Evolutionary conservation across 2,113 vertebrate genomes (phyloP).

Genomic region (Eubucco bourcierii): DNA sequence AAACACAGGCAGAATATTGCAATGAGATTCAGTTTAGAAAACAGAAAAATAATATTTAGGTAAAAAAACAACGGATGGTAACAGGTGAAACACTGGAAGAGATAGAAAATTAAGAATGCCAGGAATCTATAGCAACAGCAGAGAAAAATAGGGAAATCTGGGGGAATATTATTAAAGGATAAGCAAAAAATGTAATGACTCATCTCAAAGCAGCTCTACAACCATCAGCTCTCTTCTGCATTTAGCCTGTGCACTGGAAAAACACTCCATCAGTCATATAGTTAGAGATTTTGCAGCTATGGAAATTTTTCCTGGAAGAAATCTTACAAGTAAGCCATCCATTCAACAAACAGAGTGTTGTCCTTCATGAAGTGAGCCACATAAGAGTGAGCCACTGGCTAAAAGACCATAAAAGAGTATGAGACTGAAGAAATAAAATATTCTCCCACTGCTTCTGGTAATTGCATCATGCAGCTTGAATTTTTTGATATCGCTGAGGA

Average conservation of each 20-base stretch:
- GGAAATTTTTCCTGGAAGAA: not conserved
- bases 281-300: not conserved
- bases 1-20: constrained; percentile 47
- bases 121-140: not conserved
- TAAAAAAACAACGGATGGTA: not conserved
- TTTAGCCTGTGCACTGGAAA: not conserved
- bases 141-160: not conserved
- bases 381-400: not conserved
- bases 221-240: not conserved
- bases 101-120: not conserved
- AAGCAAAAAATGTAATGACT: not conserved
- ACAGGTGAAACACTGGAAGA: constrained; percentile 1
- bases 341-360: not conserved
- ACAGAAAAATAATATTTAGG: constrained; percentile 16
- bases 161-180: not conserved
- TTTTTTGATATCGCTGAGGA: constrained; percentile 6
- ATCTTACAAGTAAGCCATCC: not conserved
- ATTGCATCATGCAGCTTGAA: constrained; percentile 7
- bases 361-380: constrained; percentile 16
- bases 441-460: constrained; percentile 32
- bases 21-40: constrained; percentile 37
- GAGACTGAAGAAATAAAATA: constrained; percentile 33
- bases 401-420: not conserved
- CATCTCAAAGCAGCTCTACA: constrained; percentile 10
- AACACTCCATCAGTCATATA: not conserved